Evolutionary conservation across 2,797 vertebrate genomes (phyloP).

Genomic region (Buceros bicornis): DNA sequence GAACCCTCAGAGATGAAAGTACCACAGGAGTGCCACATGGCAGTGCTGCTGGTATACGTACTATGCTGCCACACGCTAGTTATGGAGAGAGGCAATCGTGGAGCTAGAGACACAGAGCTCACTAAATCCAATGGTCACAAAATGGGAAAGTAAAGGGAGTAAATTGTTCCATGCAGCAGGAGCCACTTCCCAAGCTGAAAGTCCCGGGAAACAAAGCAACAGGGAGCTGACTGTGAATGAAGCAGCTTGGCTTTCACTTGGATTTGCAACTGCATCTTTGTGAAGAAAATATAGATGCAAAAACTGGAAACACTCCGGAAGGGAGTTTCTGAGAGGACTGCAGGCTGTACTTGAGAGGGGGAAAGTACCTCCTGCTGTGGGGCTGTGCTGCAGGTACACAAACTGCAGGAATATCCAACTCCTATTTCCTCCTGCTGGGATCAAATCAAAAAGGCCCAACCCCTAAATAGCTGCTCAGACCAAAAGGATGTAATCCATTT

Average conservation of each 20-base stretch:
- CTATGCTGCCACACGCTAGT: fast-evolving
- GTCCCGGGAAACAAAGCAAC: not conserved
- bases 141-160: not conserved
- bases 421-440: not conserved
- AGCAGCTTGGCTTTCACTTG: not conserved
- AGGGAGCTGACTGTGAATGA: not conserved
- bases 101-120: not conserved
- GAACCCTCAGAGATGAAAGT: not conserved
- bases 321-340: not conserved
- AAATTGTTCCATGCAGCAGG: not conserved
- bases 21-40: not conserved
- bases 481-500: not conserved
- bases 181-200: not conserved
- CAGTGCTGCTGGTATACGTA: not conserved
- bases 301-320: not conserved
- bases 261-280: not conserved
- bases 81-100: fast-evolving
- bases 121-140: not conserved
- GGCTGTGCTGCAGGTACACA: not conserved
- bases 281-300: not conserved
- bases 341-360: not conserved
- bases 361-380: not conserved
- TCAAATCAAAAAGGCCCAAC: not conserved
- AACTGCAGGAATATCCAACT: not conserved
- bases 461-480: not conserved